Conservation (phyloP, 53 echinoderm and acorn worm genomes). For the Apostichopus leukothele region DNA sequence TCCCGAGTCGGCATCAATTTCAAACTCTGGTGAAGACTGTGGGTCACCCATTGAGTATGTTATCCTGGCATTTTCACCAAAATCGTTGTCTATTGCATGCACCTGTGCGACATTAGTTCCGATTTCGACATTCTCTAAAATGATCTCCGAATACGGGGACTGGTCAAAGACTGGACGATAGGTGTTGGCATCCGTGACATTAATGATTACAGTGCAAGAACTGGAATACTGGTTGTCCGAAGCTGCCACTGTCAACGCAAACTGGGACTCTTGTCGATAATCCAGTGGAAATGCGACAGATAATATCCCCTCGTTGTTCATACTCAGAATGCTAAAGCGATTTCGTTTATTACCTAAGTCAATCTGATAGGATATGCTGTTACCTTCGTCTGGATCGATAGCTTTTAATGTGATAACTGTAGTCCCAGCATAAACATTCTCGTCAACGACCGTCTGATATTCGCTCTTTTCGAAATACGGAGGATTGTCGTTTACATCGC, state of each 20-base stretch:
- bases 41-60: conserved; percentile 80
- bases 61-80: conserved; percentile 91
- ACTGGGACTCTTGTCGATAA: conserved; percentile 82
- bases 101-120: conserved; percentile 74
- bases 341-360: conserved; percentile 74
- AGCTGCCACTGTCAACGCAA: conserved; percentile 80
- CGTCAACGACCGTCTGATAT: conserved; percentile 71
- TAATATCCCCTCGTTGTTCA: conserved; percentile 77
- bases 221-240: conserved; percentile 80
- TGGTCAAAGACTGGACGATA: conserved; percentile 86
- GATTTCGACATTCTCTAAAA: conserved; percentile 61
- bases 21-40: conserved; percentile 64
- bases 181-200: conserved; percentile 89
- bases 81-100: conserved; percentile 83
- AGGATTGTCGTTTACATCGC: conserved; percentile 93
- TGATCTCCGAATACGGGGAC: conserved; percentile 74
- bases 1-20: conserved; percentile 75
- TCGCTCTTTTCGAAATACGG: conserved; percentile 66
- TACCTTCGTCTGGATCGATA: conserved; percentile 85
- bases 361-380: conserved; percentile 88
- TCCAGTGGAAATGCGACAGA: conserved; percentile 83
- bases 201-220: conserved; percentile 77
- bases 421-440: conserved; percentile 71
- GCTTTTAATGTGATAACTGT: conserved; percentile 77
- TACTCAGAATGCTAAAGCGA: conserved; percentile 86